Evolutionary conservation across 1,140 invertebrate species (phyloP), one percentile per base, ranked within the genome.

Genomic region (Aporrectodea caliginosa): DNA sequence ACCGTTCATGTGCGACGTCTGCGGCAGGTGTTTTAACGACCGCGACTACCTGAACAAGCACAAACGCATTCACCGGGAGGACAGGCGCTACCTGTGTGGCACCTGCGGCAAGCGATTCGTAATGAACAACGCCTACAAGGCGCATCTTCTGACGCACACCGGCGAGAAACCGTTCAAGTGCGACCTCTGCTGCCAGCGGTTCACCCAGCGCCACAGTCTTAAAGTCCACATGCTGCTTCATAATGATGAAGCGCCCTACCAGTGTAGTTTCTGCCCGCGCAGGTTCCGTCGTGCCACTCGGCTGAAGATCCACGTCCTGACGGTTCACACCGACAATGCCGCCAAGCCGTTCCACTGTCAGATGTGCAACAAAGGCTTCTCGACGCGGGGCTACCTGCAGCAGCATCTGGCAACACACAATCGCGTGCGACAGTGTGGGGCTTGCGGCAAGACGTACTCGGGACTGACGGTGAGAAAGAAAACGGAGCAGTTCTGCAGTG

Each of bases 41-140:
- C 98, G 98, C 83, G 87, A 96, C 71, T 98, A 98, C 87, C 95
- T 97, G 92, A 97, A 96, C 89, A 95, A 97, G 87, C 96, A 98
- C 87, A 96, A 98, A 94, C 43, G 43, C 43, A 77, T 80, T 16
- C 75, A 89, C 98, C 82, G 98, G 91, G 89, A 87, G 96, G 75
- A 69, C 16, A 81, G 80, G 6, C 75, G 79, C 16, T 81, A 81
- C 69, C 72, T 78, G 2, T 92, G 91, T 82, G 85, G 90, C 83
- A 85, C 90, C 30, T 91, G 91, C 83, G 88, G 87, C 74, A 90
- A 90, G 84, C 87, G 87, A 0, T 91, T 91, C 82, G 90, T 90
- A 22, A 12, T 58, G 6, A 12, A 22, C 6, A 22, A 22, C 6
- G 22, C 43, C 6, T 58, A 58, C 22, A 22, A 6, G 43, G 43